A percentile compares a stretch with the other conserved stretches of the same genome.
Conservation (phyloP, 2,797 vertebrate species). For the Halcyon smyrnensis region DNA sequence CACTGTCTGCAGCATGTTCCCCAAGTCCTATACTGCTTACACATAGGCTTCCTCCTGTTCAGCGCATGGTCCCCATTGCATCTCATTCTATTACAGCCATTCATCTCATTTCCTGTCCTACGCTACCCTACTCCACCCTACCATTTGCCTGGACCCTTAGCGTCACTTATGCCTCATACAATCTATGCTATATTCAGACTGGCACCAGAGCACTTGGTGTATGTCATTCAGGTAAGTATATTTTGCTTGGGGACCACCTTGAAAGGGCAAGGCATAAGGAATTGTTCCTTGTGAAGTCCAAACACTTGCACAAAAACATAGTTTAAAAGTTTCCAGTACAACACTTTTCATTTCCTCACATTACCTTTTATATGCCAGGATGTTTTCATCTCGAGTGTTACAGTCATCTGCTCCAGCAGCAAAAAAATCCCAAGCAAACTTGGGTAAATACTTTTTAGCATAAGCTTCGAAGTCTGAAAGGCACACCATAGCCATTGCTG, state of each 20-base stretch:
- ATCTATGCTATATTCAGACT: neutral
- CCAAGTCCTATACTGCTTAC: neutral
- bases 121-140: neutral
- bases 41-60: neutral
- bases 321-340: neutral
- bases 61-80: neutral
- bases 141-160: neutral
- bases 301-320: neutral
- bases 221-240: neutral
- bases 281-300: neutral
- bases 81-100: neutral
- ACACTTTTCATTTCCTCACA: neutral
- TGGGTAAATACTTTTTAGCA: slow-evolving; percentile 88
- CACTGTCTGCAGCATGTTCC: neutral
- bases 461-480: slow-evolving; percentile 90
- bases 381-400: slow-evolving; percentile 89
- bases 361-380: slow-evolving; percentile 90
- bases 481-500: slow-evolving; percentile 89
- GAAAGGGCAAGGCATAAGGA: neutral
- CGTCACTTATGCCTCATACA: neutral
- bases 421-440: slow-evolving; percentile 91
- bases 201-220: neutral
- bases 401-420: slow-evolving; percentile 91
- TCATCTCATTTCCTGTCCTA: neutral
- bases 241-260: neutral